These are phyloP conservation scores for Helicoverpa armigera DNA, from an alignment of 1,140 invertebrate species.

Conservation along the genomic window DNA sequence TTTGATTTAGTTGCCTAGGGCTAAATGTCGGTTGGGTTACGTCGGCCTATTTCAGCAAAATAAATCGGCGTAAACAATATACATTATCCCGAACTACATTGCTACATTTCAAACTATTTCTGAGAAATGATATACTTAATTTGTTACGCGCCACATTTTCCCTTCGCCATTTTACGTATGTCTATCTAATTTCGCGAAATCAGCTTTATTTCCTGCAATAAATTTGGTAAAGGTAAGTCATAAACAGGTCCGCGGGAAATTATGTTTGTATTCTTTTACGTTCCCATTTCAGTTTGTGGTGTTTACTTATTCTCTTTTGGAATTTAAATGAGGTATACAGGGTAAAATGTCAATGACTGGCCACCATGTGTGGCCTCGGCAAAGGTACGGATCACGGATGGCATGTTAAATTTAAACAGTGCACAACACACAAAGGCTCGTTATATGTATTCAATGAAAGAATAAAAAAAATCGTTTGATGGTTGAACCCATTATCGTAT, in stretches of 20 bases:
- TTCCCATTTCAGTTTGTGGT: conserved; percentile 12
- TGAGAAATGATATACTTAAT: not conserved
- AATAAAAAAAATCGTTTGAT: too few species aligned
- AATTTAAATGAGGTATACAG: conserved; percentile 9
- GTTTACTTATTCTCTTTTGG: conserved; percentile 11
- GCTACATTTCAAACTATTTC: not conserved
- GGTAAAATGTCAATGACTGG: not conserved
- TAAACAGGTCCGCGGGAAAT: conserved; percentile 17
- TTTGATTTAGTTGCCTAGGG: not conserved
- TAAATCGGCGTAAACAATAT: not conserved
- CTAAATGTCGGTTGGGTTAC: not conserved
- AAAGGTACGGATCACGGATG: not conserved
- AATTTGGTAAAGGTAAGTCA: conserved; percentile 9
- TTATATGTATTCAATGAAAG: too few species aligned
- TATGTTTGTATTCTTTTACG: conserved; percentile 9
- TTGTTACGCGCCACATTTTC: conserved; percentile 6
- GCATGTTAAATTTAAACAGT: conserved; percentile 4
- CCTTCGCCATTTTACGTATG: not conserved
- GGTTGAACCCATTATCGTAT: too few species aligned
- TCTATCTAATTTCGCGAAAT: not conserved
- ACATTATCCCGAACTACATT: not conserved
- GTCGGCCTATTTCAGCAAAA: not conserved
- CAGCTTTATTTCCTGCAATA: conserved; percentile 17
- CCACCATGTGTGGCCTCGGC: not conserved
- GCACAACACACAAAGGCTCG: not conserved